Conservation (phyloP, 2,113 vertebrate species). For the Chamaetylas fuelleborni region DNA sequence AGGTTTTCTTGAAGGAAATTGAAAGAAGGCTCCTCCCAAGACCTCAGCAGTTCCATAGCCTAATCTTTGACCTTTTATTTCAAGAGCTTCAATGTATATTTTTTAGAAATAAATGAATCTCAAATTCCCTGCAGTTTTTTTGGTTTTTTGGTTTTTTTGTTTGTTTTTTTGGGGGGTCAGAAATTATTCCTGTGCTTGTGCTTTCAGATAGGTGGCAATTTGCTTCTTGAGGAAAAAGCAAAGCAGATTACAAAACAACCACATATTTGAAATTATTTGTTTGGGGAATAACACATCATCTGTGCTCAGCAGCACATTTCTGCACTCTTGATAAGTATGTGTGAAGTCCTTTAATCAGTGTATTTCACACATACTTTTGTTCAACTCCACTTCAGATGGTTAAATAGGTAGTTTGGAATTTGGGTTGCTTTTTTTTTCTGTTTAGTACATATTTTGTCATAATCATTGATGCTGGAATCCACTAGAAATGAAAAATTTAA, state of each 20-base stretch:
- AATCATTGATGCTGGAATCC: neutral
- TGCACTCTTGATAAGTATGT: neutral
- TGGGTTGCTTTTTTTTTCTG: neutral
- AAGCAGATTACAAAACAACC: neutral
- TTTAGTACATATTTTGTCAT: neutral
- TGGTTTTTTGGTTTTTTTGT: neutral
- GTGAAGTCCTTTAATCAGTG: neutral
- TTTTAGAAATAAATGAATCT: neutral
- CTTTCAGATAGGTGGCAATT: neutral
- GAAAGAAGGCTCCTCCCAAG: neutral
- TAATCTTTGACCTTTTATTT: neutral
- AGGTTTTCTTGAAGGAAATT: neutral
- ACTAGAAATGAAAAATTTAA: neutral
- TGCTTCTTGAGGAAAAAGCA: neutral
- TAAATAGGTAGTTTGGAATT: neutral
- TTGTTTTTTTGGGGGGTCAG: neutral
- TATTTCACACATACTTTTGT: neutral
- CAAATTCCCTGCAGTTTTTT: neutral
- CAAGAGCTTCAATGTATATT: neutral
- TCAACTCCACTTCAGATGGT: neutral
- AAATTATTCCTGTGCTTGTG: neutral
- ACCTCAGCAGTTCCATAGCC: neutral
- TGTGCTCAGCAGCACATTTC: neutral
- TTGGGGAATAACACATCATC: neutral
- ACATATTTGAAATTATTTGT: neutral